Percentiles rank a stretch among this genome's conserved stretches.
phyloP scores from a whole-genome alignment of 2,113 vertebrate genomes.

The Sturnus vulgaris region DNA sequence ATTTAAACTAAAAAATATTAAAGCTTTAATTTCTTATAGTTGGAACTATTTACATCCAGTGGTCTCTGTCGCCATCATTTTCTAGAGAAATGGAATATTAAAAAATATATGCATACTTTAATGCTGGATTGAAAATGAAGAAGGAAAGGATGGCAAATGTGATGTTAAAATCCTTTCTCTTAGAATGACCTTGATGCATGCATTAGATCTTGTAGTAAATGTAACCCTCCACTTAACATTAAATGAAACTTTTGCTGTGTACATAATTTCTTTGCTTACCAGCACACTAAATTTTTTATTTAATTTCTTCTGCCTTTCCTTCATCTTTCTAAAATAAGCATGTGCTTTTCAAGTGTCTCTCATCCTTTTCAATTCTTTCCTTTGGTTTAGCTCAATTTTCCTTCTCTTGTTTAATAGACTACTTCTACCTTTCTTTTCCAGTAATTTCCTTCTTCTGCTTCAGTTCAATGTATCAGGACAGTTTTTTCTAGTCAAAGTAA shows the following conservation, averaged over 20 bases:
- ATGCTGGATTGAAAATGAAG: neutral
- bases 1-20: neutral
- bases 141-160: neutral
- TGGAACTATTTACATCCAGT: neutral
- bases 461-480: neutral
- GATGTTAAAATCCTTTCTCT: neutral
- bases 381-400: neutral
- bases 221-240: neutral
- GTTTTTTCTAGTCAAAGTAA: neutral
- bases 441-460: neutral
- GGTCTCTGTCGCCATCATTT: accelerated
- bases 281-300: neutral
- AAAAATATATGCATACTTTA: neutral
- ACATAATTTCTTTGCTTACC: neutral
- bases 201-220: neutral
- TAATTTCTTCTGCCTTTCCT: neutral
- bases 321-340: neutral
- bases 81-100: neutral
- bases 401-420: neutral
- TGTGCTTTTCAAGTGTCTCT: neutral
- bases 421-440: neutral
- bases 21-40: neutral
- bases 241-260: neutral
- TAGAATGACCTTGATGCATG: neutral
- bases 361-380: neutral